Percentiles rank a stretch among this genome's conserved stretches.
These are phyloP conservation scores for Adelognathus sp. DNA, from an alignment of 2,888 invertebrate genomes.

Conservation along the genomic window DNA sequence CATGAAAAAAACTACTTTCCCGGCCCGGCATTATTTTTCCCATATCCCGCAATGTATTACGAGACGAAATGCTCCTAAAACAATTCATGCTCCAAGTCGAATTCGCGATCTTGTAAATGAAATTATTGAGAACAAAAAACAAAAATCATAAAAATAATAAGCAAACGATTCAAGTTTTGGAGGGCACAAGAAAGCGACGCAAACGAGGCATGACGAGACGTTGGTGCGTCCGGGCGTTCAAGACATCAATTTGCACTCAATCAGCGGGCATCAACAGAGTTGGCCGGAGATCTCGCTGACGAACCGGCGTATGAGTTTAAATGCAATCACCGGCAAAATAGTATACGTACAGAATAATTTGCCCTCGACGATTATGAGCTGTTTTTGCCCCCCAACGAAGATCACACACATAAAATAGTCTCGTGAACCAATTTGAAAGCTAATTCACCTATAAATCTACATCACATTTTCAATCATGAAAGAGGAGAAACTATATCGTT, in stretches of 20 bases:
- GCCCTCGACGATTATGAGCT: not conserved
- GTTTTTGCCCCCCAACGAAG: not conserved
- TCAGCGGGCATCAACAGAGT: conserved; percentile 48
- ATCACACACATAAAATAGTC: not conserved
- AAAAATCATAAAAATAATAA: conserved; percentile 4
- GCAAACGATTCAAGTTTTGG: not conserved
- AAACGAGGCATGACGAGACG: conserved; percentile 25
- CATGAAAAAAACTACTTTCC: not conserved
- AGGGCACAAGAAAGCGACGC: conserved; percentile 9
- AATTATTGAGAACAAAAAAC: not conserved
- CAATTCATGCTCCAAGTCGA: too few relatives aligned
- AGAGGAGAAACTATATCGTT: too few relatives aligned
- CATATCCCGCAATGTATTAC: too few relatives aligned
- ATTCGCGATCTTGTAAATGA: too few relatives aligned
- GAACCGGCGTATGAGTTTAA: not conserved
- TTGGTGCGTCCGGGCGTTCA: conserved; percentile 18
- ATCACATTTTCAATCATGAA: too few relatives aligned
- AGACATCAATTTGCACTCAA: conserved; percentile 51
- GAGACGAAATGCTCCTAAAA: too few relatives aligned
- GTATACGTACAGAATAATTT: conserved; percentile 10
- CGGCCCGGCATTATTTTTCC: too few relatives aligned
- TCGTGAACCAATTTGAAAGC: not conserved
- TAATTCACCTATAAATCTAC: too few relatives aligned
- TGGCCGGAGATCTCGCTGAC: conserved; percentile 3
- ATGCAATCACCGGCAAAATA: not conserved